These are phyloP conservation scores for Spongilla lacustris DNA, from an alignment of 37 sponge, comb jelly and placozoan genomes.

Conservation along the genomic window DNA sequence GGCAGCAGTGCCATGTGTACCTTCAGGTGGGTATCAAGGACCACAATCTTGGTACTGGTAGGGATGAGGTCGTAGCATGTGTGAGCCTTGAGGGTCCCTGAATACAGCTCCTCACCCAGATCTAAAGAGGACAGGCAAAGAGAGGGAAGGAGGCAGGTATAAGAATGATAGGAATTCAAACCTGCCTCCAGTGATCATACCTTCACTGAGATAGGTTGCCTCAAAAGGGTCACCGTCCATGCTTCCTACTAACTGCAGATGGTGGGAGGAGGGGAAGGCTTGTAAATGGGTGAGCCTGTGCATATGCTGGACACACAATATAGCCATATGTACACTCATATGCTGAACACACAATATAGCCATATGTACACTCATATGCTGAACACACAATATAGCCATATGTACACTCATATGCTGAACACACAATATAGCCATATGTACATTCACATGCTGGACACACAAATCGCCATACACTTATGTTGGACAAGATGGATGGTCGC, in stretches of 20 bases:
- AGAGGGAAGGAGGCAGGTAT: not conserved
- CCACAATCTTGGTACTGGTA: slow-evolving; percentile 84
- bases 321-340: too few relatives aligned
- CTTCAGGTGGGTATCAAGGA: slow-evolving; percentile 80
- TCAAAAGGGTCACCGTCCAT: not conserved
- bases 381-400: not conserved
- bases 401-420: not conserved
- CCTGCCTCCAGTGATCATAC: not conserved
- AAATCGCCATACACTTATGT: slow-evolving; percentile 30
- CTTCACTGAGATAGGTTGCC: not conserved
- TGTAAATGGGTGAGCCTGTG: too few relatives aligned
- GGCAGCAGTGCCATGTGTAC: too few relatives aligned
- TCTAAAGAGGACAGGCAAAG: not conserved
- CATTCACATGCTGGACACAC: not conserved
- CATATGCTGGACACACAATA: too few relatives aligned
- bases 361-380: too few relatives aligned
- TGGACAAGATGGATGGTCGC: not conserved
- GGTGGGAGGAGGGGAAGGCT: not conserved
- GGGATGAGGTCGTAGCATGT: slow-evolving; percentile 90
- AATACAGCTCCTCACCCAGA: slow-evolving; percentile 34
- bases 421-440: too few relatives aligned
- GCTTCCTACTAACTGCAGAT: not conserved
- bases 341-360: too few relatives aligned
- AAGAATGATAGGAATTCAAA: not conserved
- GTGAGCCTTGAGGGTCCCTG: slow-evolving; percentile 58